phyloP scores from a whole-genome alignment of 2,113 vertebrate species.

The Rhinoderma darwinii region DNA sequence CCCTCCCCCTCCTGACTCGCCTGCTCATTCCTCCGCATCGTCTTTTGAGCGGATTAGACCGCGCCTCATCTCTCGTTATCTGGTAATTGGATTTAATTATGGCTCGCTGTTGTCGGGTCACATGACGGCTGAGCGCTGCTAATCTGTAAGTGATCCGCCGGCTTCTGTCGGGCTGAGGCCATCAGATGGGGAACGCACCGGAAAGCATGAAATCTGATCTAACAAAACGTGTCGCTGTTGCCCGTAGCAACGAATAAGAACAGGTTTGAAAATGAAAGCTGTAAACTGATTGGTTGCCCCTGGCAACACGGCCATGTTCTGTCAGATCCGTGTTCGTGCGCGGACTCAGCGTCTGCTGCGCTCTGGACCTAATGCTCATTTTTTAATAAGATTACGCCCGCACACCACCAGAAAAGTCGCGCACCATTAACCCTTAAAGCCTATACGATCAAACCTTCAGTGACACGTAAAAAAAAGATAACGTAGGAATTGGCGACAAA shows the following conservation, averaged over 20 bases:
- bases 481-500: no score
- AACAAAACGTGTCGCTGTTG: not conserved
- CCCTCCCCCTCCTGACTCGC: not conserved
- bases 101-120: not conserved
- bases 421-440: not conserved
- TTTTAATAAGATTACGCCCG: no score
- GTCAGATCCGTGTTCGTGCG: not conserved
- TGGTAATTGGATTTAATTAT: conserved; percentile 42
- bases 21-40: not conserved
- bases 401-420: no score
- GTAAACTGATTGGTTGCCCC: not conserved
- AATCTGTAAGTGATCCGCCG: conserved; percentile 33
- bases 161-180: not conserved
- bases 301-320: not conserved
- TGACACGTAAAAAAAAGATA: no score
- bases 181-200: not conserved
- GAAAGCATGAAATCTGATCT: not conserved
- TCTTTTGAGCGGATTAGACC: not conserved
- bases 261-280: not conserved
- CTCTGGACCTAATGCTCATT: no score
- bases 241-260: not conserved
- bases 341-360: no score
- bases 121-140: conserved; percentile 15
- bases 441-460: not conserved
- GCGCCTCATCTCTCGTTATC: conserved; percentile 10